These are phyloP conservation scores for Mythimna albipuncta DNA, from an alignment of 2,888 invertebrate species.

Conservation along the genomic window DNA sequence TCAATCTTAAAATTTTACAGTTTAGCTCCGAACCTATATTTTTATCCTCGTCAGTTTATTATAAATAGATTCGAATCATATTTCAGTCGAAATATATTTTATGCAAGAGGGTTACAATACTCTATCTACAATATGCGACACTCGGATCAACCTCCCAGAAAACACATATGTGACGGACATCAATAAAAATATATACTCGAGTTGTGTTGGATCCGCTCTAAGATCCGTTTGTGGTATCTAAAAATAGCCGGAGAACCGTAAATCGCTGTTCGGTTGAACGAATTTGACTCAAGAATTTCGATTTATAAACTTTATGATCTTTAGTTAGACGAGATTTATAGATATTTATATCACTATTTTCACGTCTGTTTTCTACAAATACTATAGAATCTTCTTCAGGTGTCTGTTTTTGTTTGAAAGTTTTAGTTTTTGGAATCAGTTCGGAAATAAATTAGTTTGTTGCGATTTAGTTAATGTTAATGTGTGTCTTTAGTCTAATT, in stretches of 20 bases:
- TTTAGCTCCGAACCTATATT: too few relatives aligned
- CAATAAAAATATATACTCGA: slow-evolving; percentile 15
- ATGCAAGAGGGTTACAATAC: too few relatives aligned
- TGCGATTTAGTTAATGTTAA: slow-evolving; percentile 33
- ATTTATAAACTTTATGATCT: slow-evolving; percentile 51
- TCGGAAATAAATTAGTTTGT: slow-evolving; percentile 43
- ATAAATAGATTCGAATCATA: not conserved
- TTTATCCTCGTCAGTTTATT: not conserved
- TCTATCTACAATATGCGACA: not conserved
- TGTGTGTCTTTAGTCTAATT: slow-evolving; percentile 29
- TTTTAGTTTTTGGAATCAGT: slow-evolving; percentile 40
- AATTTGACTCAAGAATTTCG: slow-evolving; percentile 47
- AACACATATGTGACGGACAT: slow-evolving; percentile 1
- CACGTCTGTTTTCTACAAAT: slow-evolving; percentile 52
- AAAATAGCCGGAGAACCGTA: slow-evolving; percentile 44
- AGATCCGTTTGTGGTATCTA: slow-evolving; percentile 44
- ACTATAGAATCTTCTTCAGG: slow-evolving; percentile 29
- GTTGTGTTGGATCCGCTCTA: slow-evolving; percentile 23
- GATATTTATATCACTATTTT: slow-evolving; percentile 53
- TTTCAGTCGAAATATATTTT: not conserved
- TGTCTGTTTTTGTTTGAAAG: slow-evolving; percentile 28
- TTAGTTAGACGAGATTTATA: slow-evolving; percentile 45
- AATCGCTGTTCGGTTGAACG: slow-evolving; percentile 43
- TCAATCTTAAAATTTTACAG: not conserved
- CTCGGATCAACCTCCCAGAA: not conserved